A percentile compares a stretch with the other conserved stretches of the same genome.
These are phyloP conservation scores for Pyrgus malvae DNA, from an alignment of 2,888 invertebrate genomes.

Conservation along the genomic window DNA sequence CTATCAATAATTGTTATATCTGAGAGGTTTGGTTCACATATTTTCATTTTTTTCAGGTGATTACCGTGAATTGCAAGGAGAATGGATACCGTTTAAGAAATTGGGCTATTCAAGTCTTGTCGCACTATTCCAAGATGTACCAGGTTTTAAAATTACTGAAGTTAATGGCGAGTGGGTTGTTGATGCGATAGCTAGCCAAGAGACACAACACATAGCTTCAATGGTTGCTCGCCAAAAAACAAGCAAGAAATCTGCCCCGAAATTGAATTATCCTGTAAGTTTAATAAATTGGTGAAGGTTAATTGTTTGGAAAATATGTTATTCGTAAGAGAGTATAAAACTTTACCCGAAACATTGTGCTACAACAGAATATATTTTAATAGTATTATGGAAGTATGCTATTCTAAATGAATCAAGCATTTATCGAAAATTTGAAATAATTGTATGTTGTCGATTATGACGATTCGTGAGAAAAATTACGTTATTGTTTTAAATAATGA, in stretches of 20 bases:
- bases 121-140: slow-evolving; percentile 81
- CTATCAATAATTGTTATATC: too few species aligned
- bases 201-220: slow-evolving; percentile 82
- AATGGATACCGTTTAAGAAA: slow-evolving; percentile 82
- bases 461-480: too few species aligned
- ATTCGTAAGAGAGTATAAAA: too few species aligned
- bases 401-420: too few species aligned
- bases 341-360: too few species aligned
- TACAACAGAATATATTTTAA: too few species aligned
- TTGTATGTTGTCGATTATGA: too few species aligned
- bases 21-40: background rate
- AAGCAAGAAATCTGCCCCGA: slow-evolving; percentile 60
- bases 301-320: too few species aligned
- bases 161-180: slow-evolving; percentile 79
- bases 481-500: too few species aligned
- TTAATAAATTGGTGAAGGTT: too few species aligned
- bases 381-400: too few species aligned
- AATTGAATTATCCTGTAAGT: slow-evolving; percentile 57
- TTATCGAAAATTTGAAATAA: too few species aligned
- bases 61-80: slow-evolving; percentile 83
- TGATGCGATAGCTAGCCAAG: slow-evolving; percentile 80
- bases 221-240: slow-evolving; percentile 75
- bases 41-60: slow-evolving; percentile 68
- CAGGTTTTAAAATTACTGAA: slow-evolving; percentile 79
- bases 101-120: slow-evolving; percentile 83